Base-by-base conservation (phyloP, 2,797 vertebrate genomes). In the Platyrinchus mystaceus region DNA sequence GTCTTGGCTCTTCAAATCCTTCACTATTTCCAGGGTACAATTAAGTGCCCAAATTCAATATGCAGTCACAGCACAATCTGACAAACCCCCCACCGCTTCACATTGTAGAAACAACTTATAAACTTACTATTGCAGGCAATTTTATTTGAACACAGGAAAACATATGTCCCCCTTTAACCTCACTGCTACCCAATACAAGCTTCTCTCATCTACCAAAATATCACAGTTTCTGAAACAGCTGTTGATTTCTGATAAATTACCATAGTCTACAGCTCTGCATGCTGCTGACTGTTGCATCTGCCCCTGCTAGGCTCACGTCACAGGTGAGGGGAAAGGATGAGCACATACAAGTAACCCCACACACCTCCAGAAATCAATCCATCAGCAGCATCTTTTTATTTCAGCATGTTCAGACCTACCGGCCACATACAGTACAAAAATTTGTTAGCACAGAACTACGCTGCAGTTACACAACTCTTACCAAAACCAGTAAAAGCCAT, bases 211-310 rank as follows among this genome's bases (percentile, higher is more conserved):
- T 41, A 6, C 3, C 9, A 9, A 44, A 39, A 7, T 27, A 32
- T 4, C 39, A 37, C 32, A 56, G 1, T 8, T 52, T 19, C 23
- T 39, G 12, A 55, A 58, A 8, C 23, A 46, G 20, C 32, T 68
- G 32, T 30, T 4, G 11, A 24, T 53, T 50, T 53, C 16, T 34
- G 11, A 53, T 34, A 1, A 68, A 21, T 10, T 39, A 21, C 9
- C 24, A 1, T 0, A 23, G 28, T 4, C 13, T 21, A 55, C 20
- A 63, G 52, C n/a, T 60, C 6, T 3, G 20, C 4, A 7, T 3
- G 9, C 27, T 52, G 46, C 58, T 71, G 13, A 41, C 46, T 55
- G 46, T 43, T 56, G 37, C 41, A 59, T 12, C 37, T 62, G 30
- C 14, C 32, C 23, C 39, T 27, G 14, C 14, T 9, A 12, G 44